Base-by-base conservation (phyloP, 2,797 vertebrate genomes). In the Peromyscus eremicus region DNA sequence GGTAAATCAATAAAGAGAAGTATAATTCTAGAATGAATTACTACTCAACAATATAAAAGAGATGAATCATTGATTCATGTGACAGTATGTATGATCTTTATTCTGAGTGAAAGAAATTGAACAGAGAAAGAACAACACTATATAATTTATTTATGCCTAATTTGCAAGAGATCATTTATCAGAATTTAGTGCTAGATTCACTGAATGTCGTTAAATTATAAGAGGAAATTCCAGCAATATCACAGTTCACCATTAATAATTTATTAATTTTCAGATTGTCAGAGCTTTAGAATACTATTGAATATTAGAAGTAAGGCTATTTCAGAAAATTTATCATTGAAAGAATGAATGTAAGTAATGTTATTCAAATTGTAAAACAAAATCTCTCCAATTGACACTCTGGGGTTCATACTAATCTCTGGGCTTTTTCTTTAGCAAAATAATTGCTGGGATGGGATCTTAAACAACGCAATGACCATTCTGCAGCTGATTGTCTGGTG, bases 351-450 rank as follows among this genome's bases (percentile, higher is more conserved):
- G 37, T 88, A 87, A 80, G 85, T 71, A 80, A 70, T 70, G 52
- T 83, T 68, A 29, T 84, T 91, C 75, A 87, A 84, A 80, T n/a
- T 91, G 34, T 91, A 92, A 83, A 96, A 97, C 6, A 95, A 96
- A 95, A 92, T 46, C 3, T 90, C 11, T 21, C 49, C 88, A 95
- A 40, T 21, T 95, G 79, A 52, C 46, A 91, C 13, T 94, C 73
- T 46, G 95, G 71, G 43, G 37, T 95, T 96, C 77, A 91, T 34
- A 12, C 75, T 73, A 71, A 96, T 23, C 2, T 68, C 43, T 88
- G 11, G 40, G 60, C 11, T 75, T 77, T 43, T 80, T 57, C 37
- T 90, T 93, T 40, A 93, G 73, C 62, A 66, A 34, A 40, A 97
- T 25, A 46, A 52, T 10, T 21, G 34, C 23, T 40, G 76, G 29